Evolutionary conservation across 2,113 vertebrate species (phyloP).

Genomic region (Rhinogobius similis): DNA sequence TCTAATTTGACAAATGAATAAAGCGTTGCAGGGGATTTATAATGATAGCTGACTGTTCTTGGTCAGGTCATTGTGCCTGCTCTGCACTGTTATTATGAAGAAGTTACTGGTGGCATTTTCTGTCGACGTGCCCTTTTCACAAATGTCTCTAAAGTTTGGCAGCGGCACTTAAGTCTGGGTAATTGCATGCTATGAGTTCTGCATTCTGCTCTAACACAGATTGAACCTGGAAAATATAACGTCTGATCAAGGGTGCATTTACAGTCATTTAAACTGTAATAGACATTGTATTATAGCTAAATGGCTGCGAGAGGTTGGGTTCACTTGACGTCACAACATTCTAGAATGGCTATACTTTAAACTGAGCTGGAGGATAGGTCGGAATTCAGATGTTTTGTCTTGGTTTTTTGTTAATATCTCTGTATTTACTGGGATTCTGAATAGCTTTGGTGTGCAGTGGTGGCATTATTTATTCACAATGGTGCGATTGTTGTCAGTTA

Average conservation of each 20-base stretch:
- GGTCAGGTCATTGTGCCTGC: neutral
- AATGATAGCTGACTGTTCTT: neutral
- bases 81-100: neutral
- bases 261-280: neutral
- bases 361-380: no score
- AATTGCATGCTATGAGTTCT: neutral
- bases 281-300: neutral
- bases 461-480: no score
- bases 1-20: neutral
- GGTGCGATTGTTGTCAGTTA: no score
- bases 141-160: constrained; percentile 9
- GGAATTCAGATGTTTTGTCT: no score
- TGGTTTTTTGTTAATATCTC: no score
- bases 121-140: constrained; percentile 9
- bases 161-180: neutral
- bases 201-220: neutral
- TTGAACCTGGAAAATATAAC: neutral
- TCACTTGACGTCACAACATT: neutral
- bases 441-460: no score
- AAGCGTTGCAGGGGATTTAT: neutral
- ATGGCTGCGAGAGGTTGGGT: neutral
- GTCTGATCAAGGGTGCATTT: neutral
- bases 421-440: no score
- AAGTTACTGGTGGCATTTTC: neutral
- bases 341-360: no score